phyloP scores from a whole-genome alignment of 1,140 invertebrate species.

The Drosophila nebulosa region DNA sequence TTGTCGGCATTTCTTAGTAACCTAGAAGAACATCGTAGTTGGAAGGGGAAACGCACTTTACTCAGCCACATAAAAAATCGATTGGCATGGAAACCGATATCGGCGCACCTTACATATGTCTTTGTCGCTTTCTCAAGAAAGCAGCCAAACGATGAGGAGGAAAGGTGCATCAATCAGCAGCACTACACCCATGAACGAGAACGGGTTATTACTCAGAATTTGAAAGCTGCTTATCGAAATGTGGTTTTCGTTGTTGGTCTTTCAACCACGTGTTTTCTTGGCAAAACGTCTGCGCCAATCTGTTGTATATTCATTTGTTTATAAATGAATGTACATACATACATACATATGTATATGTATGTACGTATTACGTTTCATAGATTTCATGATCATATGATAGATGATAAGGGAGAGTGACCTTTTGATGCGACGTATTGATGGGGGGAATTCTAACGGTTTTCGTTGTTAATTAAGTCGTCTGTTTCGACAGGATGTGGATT shows the following conservation, averaged over 20 bases:
- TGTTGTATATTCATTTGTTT: background rate
- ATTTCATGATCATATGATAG: background rate
- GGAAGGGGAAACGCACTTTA: background rate
- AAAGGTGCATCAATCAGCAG: background rate
- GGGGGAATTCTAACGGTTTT: slow-evolving; percentile 26
- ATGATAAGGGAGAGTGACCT: slow-evolving; percentile 42
- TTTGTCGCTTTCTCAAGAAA: background rate
- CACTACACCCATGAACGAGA: background rate
- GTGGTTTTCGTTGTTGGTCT: slow-evolving; percentile 14
- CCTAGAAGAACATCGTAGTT: background rate
- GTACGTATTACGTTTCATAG: background rate
- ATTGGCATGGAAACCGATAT: background rate
- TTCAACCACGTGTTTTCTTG: background rate
- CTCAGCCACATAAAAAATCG: background rate
- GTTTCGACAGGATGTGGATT: slow-evolving; percentile 19
- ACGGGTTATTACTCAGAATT: slow-evolving; percentile 20
- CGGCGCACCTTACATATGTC: background rate
- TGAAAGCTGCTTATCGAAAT: background rate
- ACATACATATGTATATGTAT: too few species aligned
- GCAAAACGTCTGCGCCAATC: background rate
- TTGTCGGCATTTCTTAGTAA: background rate
- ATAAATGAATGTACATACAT: background rate
- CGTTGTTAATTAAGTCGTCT: slow-evolving; percentile 46
- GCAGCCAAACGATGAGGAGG: background rate
- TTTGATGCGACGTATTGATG: slow-evolving; percentile 42